Evolutionary conservation across 2,113 vertebrate genomes (phyloP).

Genomic region (Danio rerio): GRCz12tu NC_133178.1:21449001-21449500

Average conservation of each 20-base stretch:
- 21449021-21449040: constrained; percentile 20
- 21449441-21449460: too few species aligned
- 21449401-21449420: too few species aligned
- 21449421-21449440: too few species aligned
- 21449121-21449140: neutral
- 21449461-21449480: too few species aligned
- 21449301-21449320: neutral
- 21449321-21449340: neutral
- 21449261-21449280: neutral
- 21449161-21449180: neutral
- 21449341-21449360: too few species aligned
- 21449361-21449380: too few species aligned
- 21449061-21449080: neutral
- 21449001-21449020: constrained; percentile 26
- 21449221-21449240: neutral
- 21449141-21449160: neutral
- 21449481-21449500: too few species aligned
- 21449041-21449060: constrained; percentile 3
- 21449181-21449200: neutral
- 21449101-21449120: neutral
- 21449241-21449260: neutral
- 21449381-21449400: too few species aligned
- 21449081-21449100: neutral
- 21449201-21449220: neutral
- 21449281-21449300: neutral